phyloP scores from a whole-genome alignment of 2,888 invertebrate species.

The Amphipoea oculea region DNA sequence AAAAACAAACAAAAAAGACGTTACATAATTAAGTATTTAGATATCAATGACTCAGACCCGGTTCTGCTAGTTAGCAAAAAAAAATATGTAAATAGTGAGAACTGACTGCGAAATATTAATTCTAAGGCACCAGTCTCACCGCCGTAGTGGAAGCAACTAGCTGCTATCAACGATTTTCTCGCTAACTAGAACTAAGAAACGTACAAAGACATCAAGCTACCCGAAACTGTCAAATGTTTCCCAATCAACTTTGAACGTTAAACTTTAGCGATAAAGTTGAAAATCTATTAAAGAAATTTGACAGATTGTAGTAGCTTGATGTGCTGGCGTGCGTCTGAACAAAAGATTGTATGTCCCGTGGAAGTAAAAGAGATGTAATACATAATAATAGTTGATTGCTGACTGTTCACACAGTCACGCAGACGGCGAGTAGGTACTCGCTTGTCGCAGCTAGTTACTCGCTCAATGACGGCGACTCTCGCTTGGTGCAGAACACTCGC shows the following conservation, averaged over 20 bases:
- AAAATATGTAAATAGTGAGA: constrained; percentile 30
- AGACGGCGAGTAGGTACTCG: neutral
- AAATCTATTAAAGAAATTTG: no score
- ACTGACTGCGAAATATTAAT: neutral
- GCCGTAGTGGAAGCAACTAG: neutral
- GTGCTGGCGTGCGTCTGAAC: no score
- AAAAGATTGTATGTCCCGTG: neutral
- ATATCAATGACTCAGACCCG: constrained; percentile 26
- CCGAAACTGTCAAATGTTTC: no score
- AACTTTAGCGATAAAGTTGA: no score
- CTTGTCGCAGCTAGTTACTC: neutral
- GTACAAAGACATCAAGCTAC: no score
- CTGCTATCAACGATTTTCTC: neutral
- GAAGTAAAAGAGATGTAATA: neutral
- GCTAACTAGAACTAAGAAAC: neutral
- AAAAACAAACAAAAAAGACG: constrained; percentile 41
- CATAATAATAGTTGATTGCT: neutral
- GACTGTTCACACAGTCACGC: neutral
- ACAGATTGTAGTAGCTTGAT: no score
- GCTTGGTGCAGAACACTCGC: neutral
- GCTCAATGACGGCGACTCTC: neutral
- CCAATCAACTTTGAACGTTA: no score
- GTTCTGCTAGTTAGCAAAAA: constrained; percentile 22
- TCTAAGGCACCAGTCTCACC: neutral
- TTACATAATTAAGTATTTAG: constrained; percentile 22